phyloP scores from a whole-genome alignment of 2,797 vertebrate genomes.

The Triplophysa bombifrons region DNA sequence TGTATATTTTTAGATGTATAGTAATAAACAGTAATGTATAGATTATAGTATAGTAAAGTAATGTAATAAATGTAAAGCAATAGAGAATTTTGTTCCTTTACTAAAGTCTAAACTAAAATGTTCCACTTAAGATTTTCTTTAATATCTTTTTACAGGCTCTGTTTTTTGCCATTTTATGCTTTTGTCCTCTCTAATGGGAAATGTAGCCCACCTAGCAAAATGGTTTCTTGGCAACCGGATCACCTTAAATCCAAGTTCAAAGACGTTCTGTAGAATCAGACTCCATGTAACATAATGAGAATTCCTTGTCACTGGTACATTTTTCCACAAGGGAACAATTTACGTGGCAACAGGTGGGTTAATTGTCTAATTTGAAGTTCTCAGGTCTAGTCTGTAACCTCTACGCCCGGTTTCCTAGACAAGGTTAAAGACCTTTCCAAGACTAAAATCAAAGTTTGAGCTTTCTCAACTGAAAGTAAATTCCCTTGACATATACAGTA shows the following conservation, averaged over 20 bases:
- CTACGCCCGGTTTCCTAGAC: no score
- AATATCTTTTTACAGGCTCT: not conserved
- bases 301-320: not conserved
- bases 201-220: not conserved
- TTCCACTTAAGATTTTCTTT: not conserved
- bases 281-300: conserved; percentile 2
- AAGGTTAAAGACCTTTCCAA: no score
- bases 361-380: not conserved
- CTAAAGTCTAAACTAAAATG: not conserved
- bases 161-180: not conserved
- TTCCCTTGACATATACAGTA: no score
- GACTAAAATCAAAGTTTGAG: no score
- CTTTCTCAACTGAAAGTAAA: no score
- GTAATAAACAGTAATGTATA: no score
- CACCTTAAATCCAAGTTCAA: conserved; percentile 21
- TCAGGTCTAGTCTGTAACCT: not conserved
- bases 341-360: not conserved
- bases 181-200: not conserved
- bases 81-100: not conserved
- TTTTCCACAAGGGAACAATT: not conserved
- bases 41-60: no score
- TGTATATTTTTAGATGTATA: not conserved
- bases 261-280: conserved; percentile 6
- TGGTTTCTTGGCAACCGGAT: conserved; percentile 35
- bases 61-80: not conserved